Conservation (phyloP, 30 jellyfish, hydroid and myxozoan genomes). For the Aurelia coerulea region DNA sequence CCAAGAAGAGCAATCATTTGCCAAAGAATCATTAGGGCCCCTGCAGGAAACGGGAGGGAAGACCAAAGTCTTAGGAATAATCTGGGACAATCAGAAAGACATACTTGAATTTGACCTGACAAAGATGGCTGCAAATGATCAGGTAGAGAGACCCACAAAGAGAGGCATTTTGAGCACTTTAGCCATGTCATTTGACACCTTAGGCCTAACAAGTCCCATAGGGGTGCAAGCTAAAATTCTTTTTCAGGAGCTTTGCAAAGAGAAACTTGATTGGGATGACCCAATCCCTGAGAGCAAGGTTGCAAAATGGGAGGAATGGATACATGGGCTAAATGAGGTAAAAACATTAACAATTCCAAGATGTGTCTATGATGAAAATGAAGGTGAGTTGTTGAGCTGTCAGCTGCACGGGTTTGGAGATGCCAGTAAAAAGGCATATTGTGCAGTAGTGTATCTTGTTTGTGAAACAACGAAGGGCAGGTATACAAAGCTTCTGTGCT, state of each 20-base stretch:
- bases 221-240: constrained; percentile 8
- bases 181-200: constrained; percentile 18
- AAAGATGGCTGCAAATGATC: constrained; percentile 1
- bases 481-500: constrained; percentile 25
- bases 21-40: constrained; percentile 47
- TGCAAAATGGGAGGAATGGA: constrained; percentile 29
- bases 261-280: constrained; percentile 46
- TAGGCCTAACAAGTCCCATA: constrained; percentile 8
- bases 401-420: constrained; percentile 41
- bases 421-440: constrained; percentile 39
- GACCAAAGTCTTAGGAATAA: constrained; percentile 26
- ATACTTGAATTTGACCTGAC: constrained; percentile 14
- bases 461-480: constrained; percentile 37
- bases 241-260: constrained; percentile 28
- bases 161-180: constrained; percentile 33
- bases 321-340: constrained; percentile 29
- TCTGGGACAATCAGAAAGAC: constrained; percentile 38
- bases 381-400: constrained; percentile 39
- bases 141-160: constrained; percentile 34
- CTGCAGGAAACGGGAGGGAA: constrained; percentile 17
- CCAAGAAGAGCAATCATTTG: constrained; percentile 15
- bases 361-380: constrained; percentile 7
- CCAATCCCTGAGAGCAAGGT: constrained; percentile 33
- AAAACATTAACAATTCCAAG: constrained; percentile 11
- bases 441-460: constrained; percentile 40